Evolutionary conservation across 1,140 invertebrate genomes (phyloP), one percentile per base, ranked within the genome.

Genomic region (Papilio machaon): DNA sequence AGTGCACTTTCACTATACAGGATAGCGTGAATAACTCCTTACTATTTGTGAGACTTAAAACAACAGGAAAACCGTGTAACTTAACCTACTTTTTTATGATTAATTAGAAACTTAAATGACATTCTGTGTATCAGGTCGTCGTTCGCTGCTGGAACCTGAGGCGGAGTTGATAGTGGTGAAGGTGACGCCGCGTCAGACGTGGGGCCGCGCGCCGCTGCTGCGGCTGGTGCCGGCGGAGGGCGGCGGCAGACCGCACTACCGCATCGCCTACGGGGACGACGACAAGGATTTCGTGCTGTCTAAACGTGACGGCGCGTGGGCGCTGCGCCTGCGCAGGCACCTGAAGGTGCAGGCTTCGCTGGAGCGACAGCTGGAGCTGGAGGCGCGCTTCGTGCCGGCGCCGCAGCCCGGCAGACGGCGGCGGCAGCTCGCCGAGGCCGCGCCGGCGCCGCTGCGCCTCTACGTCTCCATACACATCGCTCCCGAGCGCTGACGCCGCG

Each of bases 221-320:
- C 89, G 92, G 1, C 84, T 94, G 23, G 74, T 93, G 35, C 91
- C 92, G 1, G 90, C 93, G 4, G 88, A 84, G 60, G 88, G 84
- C 70, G 82, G 84, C 15, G 90, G 88, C 1, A 82, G 83, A 0
- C 80, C 92, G 1, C 92, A 93, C 84, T 93, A 94, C 83, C 83
- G 90, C 23, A 86, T 93, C 47, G 89, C 91, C 0, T 93, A 91
- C 82, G 93, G 93, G 0, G 90, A 93, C 84, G 75, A 83, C 6
- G 73, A 87, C 67, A 85, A 84, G 17, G 83, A 88, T 84, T 93
- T 94, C 85, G 60, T 90, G 1, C 86, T 94, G 17, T 86, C 85
- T 54, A 91, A 91, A 73, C 87, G 91, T 0, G 91, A 93, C 78
- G 92, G 92, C 79, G 88, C 88, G 2, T 92, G 92, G 91, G 91